Evolutionary conservation across 23 tunicate species (phyloP).

Genomic region (Styela clava): DNA sequence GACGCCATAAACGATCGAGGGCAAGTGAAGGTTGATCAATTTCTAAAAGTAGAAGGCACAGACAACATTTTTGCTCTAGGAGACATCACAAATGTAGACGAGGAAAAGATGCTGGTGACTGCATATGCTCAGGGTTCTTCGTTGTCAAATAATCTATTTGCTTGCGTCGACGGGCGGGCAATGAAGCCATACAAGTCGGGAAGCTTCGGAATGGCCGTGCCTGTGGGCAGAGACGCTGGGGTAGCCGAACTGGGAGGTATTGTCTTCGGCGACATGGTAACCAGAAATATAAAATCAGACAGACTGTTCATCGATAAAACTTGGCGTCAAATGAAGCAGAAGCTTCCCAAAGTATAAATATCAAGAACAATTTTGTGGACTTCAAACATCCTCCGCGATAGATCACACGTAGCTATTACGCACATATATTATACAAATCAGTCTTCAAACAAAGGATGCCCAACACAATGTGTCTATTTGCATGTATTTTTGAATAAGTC

Average conservation of each 20-base stretch:
- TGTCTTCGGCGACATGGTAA: slow-evolving; percentile 18
- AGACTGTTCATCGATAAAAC: not conserved
- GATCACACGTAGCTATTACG: too few species aligned
- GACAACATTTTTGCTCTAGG: slow-evolving; percentile 32
- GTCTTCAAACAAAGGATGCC: too few species aligned
- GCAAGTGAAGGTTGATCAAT: slow-evolving; percentile 19
- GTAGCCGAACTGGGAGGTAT: not conserved
- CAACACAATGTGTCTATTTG: too few species aligned
- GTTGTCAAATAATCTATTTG: slow-evolving; percentile 25
- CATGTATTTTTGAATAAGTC: too few species aligned
- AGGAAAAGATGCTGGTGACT: slow-evolving; percentile 19
- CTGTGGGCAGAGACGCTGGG: slow-evolving; percentile 31
- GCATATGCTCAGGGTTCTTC: slow-evolving; percentile 18
- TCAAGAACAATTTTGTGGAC: too few species aligned
- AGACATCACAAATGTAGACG: slow-evolving; percentile 17
- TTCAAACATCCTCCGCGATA: too few species aligned
- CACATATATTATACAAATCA: too few species aligned
- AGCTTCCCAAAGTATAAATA: not conserved
- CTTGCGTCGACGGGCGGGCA: not conserved
- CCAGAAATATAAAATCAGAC: slow-evolving; percentile 24
- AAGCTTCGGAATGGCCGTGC: slow-evolving; percentile 9
- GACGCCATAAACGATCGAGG: slow-evolving; percentile 2
- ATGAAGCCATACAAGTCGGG: slow-evolving; percentile 15
- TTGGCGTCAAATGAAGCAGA: slow-evolving; percentile 24
- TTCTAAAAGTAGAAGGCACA: slow-evolving; percentile 12